phyloP scores from a whole-genome alignment of 2,797 vertebrate genomes.

The Craterocephalus amniculus region DNA sequence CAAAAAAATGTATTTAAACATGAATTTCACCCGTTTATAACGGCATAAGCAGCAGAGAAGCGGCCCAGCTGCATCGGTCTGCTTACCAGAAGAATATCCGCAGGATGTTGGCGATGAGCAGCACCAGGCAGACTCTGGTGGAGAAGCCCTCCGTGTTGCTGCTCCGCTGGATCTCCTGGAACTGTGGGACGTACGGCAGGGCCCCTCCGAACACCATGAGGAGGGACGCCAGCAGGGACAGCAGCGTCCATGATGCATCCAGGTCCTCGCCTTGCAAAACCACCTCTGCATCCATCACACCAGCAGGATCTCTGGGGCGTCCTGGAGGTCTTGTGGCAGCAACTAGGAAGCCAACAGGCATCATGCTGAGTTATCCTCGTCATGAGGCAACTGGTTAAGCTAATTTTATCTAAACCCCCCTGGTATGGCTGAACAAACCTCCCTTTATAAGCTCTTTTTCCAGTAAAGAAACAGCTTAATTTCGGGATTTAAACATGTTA shows the following conservation, averaged over 20 bases:
- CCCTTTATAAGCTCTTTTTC: no score
- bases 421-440: background rate
- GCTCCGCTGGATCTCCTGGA: constrained; percentile 84
- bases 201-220: constrained; percentile 86
- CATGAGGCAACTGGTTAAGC: background rate
- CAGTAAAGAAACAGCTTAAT: no score
- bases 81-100: constrained; percentile 88
- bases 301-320: constrained; percentile 9
- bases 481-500: background rate
- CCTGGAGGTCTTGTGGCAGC: background rate
- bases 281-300: constrained; percentile 73
- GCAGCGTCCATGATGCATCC: constrained; percentile 72
- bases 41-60: background rate
- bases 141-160: constrained; percentile 85
- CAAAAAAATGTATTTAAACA: background rate
- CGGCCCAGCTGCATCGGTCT: constrained; percentile 36
- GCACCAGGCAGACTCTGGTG: constrained; percentile 84
- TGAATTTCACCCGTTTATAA: no score
- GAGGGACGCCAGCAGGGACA: constrained; percentile 82
- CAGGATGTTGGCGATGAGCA: constrained; percentile 87
- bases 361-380: background rate
- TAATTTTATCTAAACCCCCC: constrained; percentile 15
- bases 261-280: constrained; percentile 67
- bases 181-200: constrained; percentile 86
- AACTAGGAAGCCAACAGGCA: constrained; percentile 4